Evolutionary conservation across 2,797 vertebrate species (phyloP), one percentile per base, ranked within the genome.

Genomic region (Oryzias sinensis): DNA sequence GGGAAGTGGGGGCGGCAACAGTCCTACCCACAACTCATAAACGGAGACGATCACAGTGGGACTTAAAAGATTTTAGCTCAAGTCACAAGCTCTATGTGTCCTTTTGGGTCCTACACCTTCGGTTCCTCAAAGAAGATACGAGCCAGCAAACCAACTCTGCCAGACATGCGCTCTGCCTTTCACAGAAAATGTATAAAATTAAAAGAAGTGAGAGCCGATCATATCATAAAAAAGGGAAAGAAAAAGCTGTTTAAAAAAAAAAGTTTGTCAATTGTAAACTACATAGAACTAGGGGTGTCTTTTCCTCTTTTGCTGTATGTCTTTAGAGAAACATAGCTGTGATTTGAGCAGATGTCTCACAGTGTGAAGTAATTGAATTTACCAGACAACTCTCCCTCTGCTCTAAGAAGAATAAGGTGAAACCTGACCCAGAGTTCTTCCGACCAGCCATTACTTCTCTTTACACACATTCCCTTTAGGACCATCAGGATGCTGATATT

Each of bases 371-470:
- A 49, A 53, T 53, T 56, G 49, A 27, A 62, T 65, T 63, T 44
- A 53, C 69, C 68, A 77, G 53, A 48, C 49, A 51, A 40, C 55
- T 66, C 43, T 64, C 66, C 53, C 33, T 55, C 56, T 6, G 15
- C 54, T 52, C 43, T 20, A 48, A 14, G 53, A 61, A 55, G 13
- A 47, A 40, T 17, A 13, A 0, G 43, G 25, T 43, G 25, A 58
- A 70, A 51, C 49, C 44, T 14, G 40, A 71, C 70, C 57, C 55
- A 75, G 70, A 77, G 63, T 58, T 78, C 82, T 63, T 44, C 56
- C 60, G 62, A 61, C 62, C 48, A n/a, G 8, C 61, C 49, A 55
- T 70, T 46, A 64, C 49, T 67, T 53, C 58, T 49, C 55, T 43
- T 9, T 9, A 16, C 53, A 57, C 61, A 50, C 2, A 44, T 54